Evolutionary conservation across 2,113 vertebrate genomes (phyloP).

Genomic region (Micromys minutus): DNA sequence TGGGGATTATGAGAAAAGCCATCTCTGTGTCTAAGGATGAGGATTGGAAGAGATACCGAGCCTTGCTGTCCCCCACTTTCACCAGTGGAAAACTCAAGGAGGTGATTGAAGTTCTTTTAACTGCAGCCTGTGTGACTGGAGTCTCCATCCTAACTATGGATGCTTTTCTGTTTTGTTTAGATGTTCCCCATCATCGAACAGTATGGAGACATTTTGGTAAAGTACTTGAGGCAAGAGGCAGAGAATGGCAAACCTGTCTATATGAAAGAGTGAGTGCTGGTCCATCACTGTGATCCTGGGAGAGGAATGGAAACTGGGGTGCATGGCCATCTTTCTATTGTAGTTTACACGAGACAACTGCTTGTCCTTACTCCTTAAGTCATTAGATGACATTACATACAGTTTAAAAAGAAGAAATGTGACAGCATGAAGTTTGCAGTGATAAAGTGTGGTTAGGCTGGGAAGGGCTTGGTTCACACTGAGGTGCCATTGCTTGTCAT

Average conservation of each 20-base stretch:
- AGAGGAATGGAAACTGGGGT: not conserved
- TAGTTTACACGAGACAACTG: not conserved
- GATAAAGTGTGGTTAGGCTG: not conserved
- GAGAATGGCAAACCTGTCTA: conserved; percentile 66
- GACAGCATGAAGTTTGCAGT: not conserved
- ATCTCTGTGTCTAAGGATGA: not conserved
- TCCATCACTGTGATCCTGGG: not conserved
- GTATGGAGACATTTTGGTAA: conserved; percentile 80
- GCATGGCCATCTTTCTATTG: not conserved
- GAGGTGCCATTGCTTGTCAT: not conserved
- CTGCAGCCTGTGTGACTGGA: not conserved
- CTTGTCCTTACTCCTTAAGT: not conserved
- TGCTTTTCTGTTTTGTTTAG: not conserved
- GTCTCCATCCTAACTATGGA: not conserved
- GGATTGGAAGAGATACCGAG: conserved; percentile 88
- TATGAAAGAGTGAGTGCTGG: conserved; percentile 83
- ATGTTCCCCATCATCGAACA: not conserved
- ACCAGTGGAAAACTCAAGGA: conserved; percentile 91
- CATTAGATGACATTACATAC: not conserved
- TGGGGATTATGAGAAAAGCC: not conserved
- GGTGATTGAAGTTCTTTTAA: conserved; percentile 77
- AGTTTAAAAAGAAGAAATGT: not conserved
- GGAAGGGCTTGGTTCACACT: not conserved
- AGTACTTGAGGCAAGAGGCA: conserved; percentile 82
- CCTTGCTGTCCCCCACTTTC: conserved; percentile 89